Conservation (phyloP, 64 coral and sea anemone species). For the Montipora capricornis region DNA sequence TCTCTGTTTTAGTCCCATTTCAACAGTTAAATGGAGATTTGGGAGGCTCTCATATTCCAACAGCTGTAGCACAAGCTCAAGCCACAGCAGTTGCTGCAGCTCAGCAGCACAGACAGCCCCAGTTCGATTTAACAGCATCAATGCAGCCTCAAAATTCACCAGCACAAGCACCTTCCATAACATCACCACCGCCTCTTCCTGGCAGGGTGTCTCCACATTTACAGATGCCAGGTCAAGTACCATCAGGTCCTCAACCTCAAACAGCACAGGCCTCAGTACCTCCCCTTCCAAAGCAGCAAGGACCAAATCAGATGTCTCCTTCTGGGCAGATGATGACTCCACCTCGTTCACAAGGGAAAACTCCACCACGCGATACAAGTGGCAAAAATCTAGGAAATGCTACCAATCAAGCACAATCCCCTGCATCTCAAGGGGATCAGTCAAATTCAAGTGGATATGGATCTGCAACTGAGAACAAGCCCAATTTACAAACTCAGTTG, state of each 20-base stretch:
- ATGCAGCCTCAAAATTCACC: constrained; percentile 56
- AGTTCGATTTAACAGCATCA: constrained; percentile 37
- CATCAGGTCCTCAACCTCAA: background rate
- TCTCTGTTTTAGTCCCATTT: constrained; percentile 63
- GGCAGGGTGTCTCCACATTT: constrained; percentile 49
- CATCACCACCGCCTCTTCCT: constrained; percentile 60
- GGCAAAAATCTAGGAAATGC: constrained; percentile 13
- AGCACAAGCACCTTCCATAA: constrained; percentile 14
- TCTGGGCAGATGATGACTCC: constrained; percentile 38
- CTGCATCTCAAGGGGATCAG: constrained; percentile 29
- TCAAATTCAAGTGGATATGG: constrained; percentile 32
- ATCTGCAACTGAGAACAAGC: constrained; percentile 19
- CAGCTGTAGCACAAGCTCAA: constrained; percentile 63
- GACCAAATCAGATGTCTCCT: constrained; percentile 36
- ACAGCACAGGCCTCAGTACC: constrained; percentile 5
- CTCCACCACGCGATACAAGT: constrained; percentile 28
- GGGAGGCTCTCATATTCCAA: constrained; percentile 22
- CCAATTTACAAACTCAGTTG: constrained; percentile 24
- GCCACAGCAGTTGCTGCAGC: constrained; percentile 78
- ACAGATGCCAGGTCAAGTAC: constrained; percentile 28
- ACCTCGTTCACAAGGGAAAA: constrained; percentile 43
- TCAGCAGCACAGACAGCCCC: constrained; percentile 64
- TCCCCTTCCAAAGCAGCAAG: constrained; percentile 31
- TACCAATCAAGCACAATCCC: constrained; percentile 38
- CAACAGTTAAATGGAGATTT: constrained; percentile 94